Base-by-base conservation (phyloP, 1,140 invertebrate species). In the Oryzaephilus surinamensis region DNA sequence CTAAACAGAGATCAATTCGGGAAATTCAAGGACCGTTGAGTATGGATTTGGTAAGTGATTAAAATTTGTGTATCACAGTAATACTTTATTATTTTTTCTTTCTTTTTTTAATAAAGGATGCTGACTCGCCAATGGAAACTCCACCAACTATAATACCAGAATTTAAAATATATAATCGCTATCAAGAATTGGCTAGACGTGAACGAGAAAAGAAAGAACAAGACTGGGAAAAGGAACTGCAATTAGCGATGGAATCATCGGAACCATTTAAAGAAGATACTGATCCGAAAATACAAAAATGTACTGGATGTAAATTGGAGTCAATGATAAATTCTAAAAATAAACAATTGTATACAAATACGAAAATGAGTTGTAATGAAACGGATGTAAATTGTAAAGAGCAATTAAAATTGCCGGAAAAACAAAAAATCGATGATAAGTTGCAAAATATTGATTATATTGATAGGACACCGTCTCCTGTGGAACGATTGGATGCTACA, bases 131-230 rank as follows among this genome's bases (percentile, higher is more conserved):
- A 30, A 49, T 46, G 42, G 48, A 52, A 23, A 51, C 48, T 19
- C 57, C 44, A 24, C 23, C 38, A 2, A 38, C 31, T 1, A 51
- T 60, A 32, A 69, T 76, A 18, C 64, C 70, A 16, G 72, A 78
- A 45, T 84, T 81, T 51, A 71, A 72, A 12, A 67, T 76, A 4
- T 84, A 81, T 55, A 83, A 84, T 58, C 66, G 81, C n/a, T 79
- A 81, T 51, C 76, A 72, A 32, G 74, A 77, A 54, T 54, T 77
- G 33, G 65, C 72, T 34, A 64, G 67, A 12, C 58, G 68, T 26
- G 73, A 76, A 46, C 68, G 71, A 46, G 78, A 81, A 55, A 59
- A 64, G 21, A 83, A 81, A 51, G 79, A 82, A 56, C 65, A 67
- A 45, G 72, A 72, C 37, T 83, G 80, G 80, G 78, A 83, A 52